Evolutionary conservation across 1,140 invertebrate species (phyloP), one percentile per base, ranked within the genome.

Genomic region (Augochlora pura): DNA sequence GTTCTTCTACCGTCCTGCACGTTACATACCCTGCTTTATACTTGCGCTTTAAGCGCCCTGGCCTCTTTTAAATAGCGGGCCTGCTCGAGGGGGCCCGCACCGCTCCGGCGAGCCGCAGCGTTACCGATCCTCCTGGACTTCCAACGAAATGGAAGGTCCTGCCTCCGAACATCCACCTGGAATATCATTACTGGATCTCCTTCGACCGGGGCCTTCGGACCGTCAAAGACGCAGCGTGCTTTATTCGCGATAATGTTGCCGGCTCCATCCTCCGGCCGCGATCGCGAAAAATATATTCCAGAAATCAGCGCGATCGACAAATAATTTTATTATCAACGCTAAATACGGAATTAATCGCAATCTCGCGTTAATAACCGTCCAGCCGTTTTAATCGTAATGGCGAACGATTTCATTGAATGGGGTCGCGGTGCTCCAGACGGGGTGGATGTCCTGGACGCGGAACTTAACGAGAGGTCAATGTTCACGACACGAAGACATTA

Each of bases 31-130:
- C 78, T 76, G 84, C 82, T 89, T 89, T 90, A 89, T 90, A 88
- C 88, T 88, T 85, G 86, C 85, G 89, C 88, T 89, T 89, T 88
- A 87, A 88, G 85, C 87, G 84, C 82, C 75, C 81, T 89, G 84
- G 86, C 83, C 89, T 89, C 85, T 88, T 90, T 90, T 90, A 90
- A 90, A 88, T 88, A 90, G 88, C 83, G 75, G 75, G 27, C 67
- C 84, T 77, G 76, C 57, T 39, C 49, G 49, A 27, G 52, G 32
- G 9, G 69, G 54, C 62, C 78, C 57, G 67, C 81, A 82, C 77
- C 73, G 64, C 42, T 46, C 12, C 42, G 14, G 10, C 42, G 42
- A 46, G 42, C 42, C 65, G 72, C 73, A 83, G 66, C 84, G 81
- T 85, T 81, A 77, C 81, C 64, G 63, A 59, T 60, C 39, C 64